These are phyloP conservation scores for Orchesella cincta DNA, from an alignment of 1,140 invertebrate species.

Conservation along the genomic window DNA sequence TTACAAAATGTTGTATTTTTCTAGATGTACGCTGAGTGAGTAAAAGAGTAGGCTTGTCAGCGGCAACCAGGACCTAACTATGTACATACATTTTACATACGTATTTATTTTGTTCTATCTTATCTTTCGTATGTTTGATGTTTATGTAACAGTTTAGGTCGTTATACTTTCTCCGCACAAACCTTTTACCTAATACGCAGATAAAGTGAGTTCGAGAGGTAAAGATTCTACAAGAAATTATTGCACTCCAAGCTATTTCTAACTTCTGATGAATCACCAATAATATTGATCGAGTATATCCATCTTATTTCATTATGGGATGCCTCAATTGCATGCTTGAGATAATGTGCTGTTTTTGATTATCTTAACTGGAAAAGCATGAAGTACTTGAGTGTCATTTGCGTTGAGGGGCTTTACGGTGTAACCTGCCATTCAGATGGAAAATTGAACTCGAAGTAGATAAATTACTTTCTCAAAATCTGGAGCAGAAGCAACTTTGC, in stretches of 20 bases:
- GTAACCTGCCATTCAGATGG: not conserved
- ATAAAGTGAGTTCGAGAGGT: not conserved
- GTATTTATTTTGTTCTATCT: too few relatives aligned
- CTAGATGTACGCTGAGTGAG: too few relatives aligned
- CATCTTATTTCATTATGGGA: not conserved
- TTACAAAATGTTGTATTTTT: too few relatives aligned
- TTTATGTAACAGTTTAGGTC: too few relatives aligned
- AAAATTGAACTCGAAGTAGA: not conserved
- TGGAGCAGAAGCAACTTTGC: too few relatives aligned
- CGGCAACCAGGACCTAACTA: too few relatives aligned
- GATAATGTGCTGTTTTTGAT: not conserved
- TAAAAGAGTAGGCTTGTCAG: too few relatives aligned
- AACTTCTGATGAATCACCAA: not conserved
- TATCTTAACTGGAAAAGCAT: not conserved
- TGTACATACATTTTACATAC: too few relatives aligned
- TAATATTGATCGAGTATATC: not conserved
- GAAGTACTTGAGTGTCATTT: not conserved
- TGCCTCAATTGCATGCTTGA: not conserved
- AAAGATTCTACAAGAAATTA: not conserved
- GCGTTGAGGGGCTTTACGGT: not conserved
- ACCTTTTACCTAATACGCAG: not conserved
- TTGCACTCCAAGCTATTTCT: not conserved
- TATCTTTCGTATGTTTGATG: too few relatives aligned
- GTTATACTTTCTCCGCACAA: not conserved
- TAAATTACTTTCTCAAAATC: not conserved